These are phyloP conservation scores for Parapsyche elsis DNA, from an alignment of 1,140 invertebrate genomes.

Conservation along the genomic window DNA sequence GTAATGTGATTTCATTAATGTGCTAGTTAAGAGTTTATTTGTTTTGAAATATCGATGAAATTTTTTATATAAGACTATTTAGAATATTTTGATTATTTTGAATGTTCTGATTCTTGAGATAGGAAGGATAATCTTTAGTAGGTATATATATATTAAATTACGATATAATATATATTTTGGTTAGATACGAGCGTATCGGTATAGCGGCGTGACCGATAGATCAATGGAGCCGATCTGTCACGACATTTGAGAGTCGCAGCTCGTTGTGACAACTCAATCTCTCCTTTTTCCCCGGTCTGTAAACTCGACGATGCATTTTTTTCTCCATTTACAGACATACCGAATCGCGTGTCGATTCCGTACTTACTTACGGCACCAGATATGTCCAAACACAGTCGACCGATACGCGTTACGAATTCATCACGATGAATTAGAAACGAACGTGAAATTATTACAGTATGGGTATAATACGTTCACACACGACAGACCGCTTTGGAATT, in stretches of 20 bases:
- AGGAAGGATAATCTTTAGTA: too few relatives aligned
- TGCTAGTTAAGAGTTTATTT: too few relatives aligned
- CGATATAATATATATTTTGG: conserved; percentile 12
- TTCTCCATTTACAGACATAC: conserved; percentile 6
- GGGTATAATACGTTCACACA: too few relatives aligned
- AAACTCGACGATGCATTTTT: background rate
- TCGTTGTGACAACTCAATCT: conserved; percentile 40
- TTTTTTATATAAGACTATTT: too few relatives aligned
- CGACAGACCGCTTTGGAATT: background rate
- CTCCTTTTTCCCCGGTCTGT: conserved; percentile 14
- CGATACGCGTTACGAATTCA: background rate
- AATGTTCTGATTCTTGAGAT: too few relatives aligned
- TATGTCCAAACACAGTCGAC: conserved; percentile 7
- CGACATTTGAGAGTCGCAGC: conserved; percentile 26
- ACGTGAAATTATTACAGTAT: too few relatives aligned
- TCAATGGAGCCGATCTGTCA: conserved; percentile 47
- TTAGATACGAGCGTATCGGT: background rate
- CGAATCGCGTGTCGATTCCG: background rate
- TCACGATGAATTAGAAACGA: background rate
- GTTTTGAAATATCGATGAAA: too few relatives aligned
- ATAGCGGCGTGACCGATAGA: conserved; percentile 25
- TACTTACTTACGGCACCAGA: background rate
- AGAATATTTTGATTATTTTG: too few relatives aligned
- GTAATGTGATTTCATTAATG: too few relatives aligned
- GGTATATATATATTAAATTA: too few relatives aligned